Percentiles rank a stretch among this genome's conserved stretches.
These are phyloP conservation scores for Drosophila colorata DNA, from an alignment of 2,888 invertebrate species.

Conservation along the genomic window DNA sequence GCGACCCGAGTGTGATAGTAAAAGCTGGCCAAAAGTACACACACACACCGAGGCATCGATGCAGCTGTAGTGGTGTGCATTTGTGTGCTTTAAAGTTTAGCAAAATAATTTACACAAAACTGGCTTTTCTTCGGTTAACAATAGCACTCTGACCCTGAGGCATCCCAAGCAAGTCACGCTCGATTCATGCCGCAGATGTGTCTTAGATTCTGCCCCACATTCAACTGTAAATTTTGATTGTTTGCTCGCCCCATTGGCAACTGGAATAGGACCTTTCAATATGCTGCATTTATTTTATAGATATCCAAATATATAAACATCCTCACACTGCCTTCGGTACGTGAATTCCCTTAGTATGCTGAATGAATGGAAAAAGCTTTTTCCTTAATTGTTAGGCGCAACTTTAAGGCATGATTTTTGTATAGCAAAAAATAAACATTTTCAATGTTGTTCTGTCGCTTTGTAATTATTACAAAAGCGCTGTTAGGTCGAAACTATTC, in stretches of 20 bases:
- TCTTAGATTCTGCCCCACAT: constrained; percentile 10
- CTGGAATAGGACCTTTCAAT: constrained; percentile 10
- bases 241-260: constrained; percentile 36
- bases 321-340: background rate
- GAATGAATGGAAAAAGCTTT: constrained; percentile 57
- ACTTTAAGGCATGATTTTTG: constrained; percentile 18
- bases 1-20: constrained; percentile 36
- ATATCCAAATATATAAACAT: constrained; percentile 2
- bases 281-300: constrained; percentile 14
- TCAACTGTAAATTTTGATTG: constrained; percentile 14
- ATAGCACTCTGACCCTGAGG: constrained; percentile 24
- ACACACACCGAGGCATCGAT: background rate
- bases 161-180: constrained; percentile 19
- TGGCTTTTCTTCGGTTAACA: constrained; percentile 18
- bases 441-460: constrained; percentile 28
- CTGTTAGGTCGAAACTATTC: constrained; percentile 6
- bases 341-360: constrained; percentile 19
- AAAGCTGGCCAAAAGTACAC: constrained; percentile 13
- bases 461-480: constrained; percentile 49
- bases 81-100: constrained; percentile 37
- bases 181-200: constrained; percentile 36
- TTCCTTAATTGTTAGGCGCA: constrained; percentile 62
- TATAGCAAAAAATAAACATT: constrained; percentile 26
- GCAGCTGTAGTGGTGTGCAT: constrained; percentile 25
- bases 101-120: constrained; percentile 14